A percentile compares a stretch with the other conserved stretches of the same genome.
Conservation (phyloP, 1,140 invertebrate species). For the Pachyrhynchus sulphureomaculatus region DNA sequence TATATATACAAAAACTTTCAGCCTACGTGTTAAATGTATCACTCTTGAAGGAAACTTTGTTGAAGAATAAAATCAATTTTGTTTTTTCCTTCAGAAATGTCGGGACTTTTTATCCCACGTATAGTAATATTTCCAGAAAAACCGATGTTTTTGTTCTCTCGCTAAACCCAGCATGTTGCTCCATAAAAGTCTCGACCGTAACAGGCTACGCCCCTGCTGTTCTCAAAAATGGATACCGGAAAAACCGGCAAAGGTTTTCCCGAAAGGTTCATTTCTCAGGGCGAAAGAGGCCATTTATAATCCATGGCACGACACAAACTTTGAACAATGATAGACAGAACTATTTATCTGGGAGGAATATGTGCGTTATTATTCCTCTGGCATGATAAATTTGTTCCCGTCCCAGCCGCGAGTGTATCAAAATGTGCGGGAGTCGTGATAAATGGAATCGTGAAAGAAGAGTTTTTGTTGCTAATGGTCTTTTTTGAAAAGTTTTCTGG, state of each 20-base stretch:
- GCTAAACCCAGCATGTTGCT: no score
- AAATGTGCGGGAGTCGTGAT: slow-evolving; percentile 23
- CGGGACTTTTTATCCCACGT: no score
- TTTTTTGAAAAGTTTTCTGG: slow-evolving; percentile 21
- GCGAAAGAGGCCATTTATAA: slow-evolving; percentile 41
- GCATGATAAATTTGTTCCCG: slow-evolving; percentile 44
- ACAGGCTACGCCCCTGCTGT: slow-evolving; percentile 7
- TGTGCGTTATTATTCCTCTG: slow-evolving; percentile 43
- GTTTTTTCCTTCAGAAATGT: no score
- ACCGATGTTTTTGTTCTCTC: no score
- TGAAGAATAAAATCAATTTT: no score
- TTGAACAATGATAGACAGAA: slow-evolving; percentile 48
- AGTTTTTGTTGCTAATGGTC: slow-evolving; percentile 26
- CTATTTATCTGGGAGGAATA: slow-evolving; percentile 46
- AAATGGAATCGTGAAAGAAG: slow-evolving; percentile 20
- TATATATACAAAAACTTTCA: no score
- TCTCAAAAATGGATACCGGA: slow-evolving; percentile 13
- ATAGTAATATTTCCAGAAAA: no score
- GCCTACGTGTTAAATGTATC: no score
- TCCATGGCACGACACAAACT: slow-evolving; percentile 37
- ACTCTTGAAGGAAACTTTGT: no score
- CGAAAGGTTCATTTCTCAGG: slow-evolving; percentile 42
- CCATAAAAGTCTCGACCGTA: no score
- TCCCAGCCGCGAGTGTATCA: slow-evolving; percentile 28
- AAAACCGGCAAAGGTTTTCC: slow-evolving; percentile 27